phyloP scores from a whole-genome alignment of 2,888 invertebrate species.

The Rapana venosa region DNA sequence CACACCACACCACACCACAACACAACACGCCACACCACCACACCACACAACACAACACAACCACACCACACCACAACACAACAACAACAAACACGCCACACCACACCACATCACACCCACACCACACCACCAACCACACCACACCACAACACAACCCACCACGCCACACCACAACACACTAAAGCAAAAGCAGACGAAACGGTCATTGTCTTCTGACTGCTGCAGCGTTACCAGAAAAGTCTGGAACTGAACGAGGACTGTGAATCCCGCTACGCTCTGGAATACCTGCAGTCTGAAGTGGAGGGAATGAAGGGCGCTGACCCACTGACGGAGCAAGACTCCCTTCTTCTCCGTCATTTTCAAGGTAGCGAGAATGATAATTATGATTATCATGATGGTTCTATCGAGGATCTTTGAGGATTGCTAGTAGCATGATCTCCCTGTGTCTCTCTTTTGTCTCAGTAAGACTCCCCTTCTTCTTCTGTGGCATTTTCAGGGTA shows the following conservation, averaged over 20 bases:
- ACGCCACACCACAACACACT: not conserved
- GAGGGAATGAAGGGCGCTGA: not conserved
- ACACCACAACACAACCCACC: not conserved
- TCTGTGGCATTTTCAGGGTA: too few species aligned
- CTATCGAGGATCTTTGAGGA: too few species aligned
- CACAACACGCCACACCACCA: too few species aligned
- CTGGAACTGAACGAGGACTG: conserved; percentile 33
- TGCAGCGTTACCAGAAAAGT: conserved; percentile 26
- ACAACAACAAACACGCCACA: too few species aligned
- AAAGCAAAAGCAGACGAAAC: not conserved
- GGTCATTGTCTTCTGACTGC: not conserved
- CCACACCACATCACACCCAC: too few species aligned
- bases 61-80: not conserved
- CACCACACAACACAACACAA: too few species aligned
- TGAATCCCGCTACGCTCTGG: conserved; percentile 30
- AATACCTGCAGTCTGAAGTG: not conserved
- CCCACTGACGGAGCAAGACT: not conserved
- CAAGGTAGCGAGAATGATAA: not conserved
- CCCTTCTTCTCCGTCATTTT: not conserved
- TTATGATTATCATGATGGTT: too few species aligned
- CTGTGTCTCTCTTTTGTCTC: too few species aligned
- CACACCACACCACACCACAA: too few species aligned
- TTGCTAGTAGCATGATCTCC: too few species aligned
- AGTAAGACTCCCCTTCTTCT: too few species aligned
- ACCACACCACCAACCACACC: too few species aligned